Conservation (phyloP, 1,140 invertebrate species). For the Ooceraea biroi region DNA sequence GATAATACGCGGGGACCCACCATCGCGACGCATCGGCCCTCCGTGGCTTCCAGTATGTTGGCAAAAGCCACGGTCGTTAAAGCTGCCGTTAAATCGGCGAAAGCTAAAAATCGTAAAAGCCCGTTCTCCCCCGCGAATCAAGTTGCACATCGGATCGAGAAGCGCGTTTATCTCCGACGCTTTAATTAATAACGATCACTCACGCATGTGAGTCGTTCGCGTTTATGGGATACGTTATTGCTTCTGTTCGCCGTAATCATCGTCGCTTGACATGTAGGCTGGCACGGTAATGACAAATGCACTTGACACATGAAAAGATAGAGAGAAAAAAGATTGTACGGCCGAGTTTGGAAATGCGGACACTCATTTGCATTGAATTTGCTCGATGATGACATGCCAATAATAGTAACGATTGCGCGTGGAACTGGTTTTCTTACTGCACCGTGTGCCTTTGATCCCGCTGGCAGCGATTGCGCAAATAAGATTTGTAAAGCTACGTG, state of each 20-base stretch:
- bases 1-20: constrained; percentile 80
- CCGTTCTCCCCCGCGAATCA: constrained; percentile 31
- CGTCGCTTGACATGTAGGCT: constrained; percentile 43
- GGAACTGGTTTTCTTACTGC: constrained; percentile 40
- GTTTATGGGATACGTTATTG: constrained; percentile 17
- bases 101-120: constrained; percentile 83
- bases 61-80: constrained; percentile 81
- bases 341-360: not conserved
- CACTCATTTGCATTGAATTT: constrained; percentile 14
- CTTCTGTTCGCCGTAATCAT: constrained; percentile 2
- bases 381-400: constrained; percentile 19
- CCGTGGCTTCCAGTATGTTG: constrained; percentile 69
- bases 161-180: not conserved
- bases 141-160: constrained; percentile 37
- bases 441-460: constrained; percentile 5
- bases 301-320: not conserved
- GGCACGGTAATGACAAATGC: constrained; percentile 10
- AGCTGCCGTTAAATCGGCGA: constrained; percentile 84
- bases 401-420: constrained; percentile 27
- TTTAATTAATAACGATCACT: constrained; percentile 59
- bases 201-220: constrained; percentile 17
- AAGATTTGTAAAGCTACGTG: constrained; percentile 19
- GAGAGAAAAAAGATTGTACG: not conserved
- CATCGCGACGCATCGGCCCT: constrained; percentile 45
- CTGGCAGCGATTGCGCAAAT: constrained; percentile 2